phyloP scores from a whole-genome alignment of 2,888 invertebrate genomes.

The Mesodorylaimus sp. region DNA sequence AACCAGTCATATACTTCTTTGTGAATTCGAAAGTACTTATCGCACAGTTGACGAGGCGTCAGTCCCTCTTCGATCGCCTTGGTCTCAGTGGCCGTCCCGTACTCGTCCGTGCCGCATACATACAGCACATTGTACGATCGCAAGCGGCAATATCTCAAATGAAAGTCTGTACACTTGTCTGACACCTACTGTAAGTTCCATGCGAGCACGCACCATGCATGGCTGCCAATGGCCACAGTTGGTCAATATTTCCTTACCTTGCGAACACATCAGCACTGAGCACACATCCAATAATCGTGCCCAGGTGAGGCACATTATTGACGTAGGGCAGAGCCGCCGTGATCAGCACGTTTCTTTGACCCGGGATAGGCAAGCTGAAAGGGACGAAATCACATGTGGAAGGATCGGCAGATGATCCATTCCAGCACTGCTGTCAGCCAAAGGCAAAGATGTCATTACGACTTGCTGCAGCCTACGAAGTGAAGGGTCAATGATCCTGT shows the following conservation, averaged over 20 bases:
- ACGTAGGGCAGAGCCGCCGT: slow-evolving; percentile 95
- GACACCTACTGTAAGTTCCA: too few relatives aligned
- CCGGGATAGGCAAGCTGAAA: slow-evolving; percentile 49
- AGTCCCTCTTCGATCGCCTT: slow-evolving; percentile 82
- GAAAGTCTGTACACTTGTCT: slow-evolving; percentile 1
- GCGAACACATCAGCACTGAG: slow-evolving; percentile 51
- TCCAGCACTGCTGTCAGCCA: too few relatives aligned
- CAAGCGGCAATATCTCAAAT: slow-evolving; percentile 58
- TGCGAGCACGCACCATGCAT: too few relatives aligned
- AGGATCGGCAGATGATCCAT: too few relatives aligned
- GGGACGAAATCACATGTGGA: too few relatives aligned
- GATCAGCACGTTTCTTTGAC: slow-evolving; percentile 65
- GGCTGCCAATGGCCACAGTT: too few relatives aligned
- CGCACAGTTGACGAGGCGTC: slow-evolving; percentile 70
- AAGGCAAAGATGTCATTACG: too few relatives aligned
- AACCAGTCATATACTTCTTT: slow-evolving; percentile 89
- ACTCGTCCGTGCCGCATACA: slow-evolving; percentile 90
- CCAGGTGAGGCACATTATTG: slow-evolving; percentile 95
- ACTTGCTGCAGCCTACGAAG: too few relatives aligned
- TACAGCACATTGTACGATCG: slow-evolving; percentile 77
- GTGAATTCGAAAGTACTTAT: slow-evolving; percentile 78
- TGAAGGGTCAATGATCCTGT: too few relatives aligned
- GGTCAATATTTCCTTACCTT: too few relatives aligned
- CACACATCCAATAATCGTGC: slow-evolving; percentile 98
- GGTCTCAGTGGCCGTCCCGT: slow-evolving; percentile 96